Base-by-base conservation (phyloP, 2,797 vertebrate genomes). In the Leontopithecus rosalia region DNA sequence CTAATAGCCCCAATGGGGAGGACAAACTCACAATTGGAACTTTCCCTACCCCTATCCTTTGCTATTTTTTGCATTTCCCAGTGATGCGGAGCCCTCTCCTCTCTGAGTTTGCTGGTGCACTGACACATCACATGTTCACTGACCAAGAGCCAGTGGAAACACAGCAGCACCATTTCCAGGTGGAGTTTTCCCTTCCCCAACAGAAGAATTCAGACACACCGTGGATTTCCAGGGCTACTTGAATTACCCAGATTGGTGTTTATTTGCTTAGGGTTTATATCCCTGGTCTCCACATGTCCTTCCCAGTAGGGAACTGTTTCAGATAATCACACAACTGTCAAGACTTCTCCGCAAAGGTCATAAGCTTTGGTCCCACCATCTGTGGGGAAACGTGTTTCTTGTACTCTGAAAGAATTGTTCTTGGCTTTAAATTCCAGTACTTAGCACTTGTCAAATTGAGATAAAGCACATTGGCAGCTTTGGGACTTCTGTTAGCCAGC, bases 371-470 rank as follows among this genome's bases (percentile, higher is more conserved):
- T 93, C 43, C 39, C 64, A 50, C 19, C 26, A 2, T 93, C 1
- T 7, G 22, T 73, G 15, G 10, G 67, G 77, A 95, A 95, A 95
- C 85, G 36, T 97, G 94, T 96, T 95, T 96, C 90, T 97, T 0
- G 1, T 90, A 70, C 72, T 86, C 70, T 24, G 88, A 90, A 92
- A 90, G 48, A 85, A 91, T 92, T 96, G 90, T 90, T 94, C 94
- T 97, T 97, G 97, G 94, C 97, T 92, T 93, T 88, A 55, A 83
- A 85, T 88, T 82, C 57, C 41, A 80, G 73, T 67, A 95, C 92
- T 95, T 97, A 95, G 85, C 95, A 92, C 97, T 97, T 80, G 70
- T 88, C 90, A 94, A 96, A 88, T 41, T 82, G 85, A 92, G 92
- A 97, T 96, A 91, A 96, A 97, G 55, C n/a, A 36, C 67, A 57